Evolutionary conservation across 2,113 vertebrate species (phyloP).

Genomic region (Aegithalos caudatus): DNA sequence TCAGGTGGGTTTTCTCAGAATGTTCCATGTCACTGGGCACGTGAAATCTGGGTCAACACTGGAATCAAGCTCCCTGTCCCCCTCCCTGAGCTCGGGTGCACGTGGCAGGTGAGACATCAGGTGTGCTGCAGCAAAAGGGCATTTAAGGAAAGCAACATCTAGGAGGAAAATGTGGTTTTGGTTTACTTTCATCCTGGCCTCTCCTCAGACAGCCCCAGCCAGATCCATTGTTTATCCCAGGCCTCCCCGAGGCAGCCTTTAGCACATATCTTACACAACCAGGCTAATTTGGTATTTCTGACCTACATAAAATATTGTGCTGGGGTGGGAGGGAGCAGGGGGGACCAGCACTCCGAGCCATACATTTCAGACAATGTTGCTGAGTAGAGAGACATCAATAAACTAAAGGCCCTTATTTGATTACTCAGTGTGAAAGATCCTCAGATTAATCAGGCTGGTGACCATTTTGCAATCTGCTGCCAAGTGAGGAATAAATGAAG

Average conservation of each 20-base stretch:
- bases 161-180: background rate
- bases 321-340: background rate
- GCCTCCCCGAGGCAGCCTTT: background rate
- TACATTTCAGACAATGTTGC: background rate
- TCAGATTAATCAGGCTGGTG: slow-evolving; percentile 1
- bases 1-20: background rate
- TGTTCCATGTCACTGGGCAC: background rate
- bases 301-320: slow-evolving; percentile 15
- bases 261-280: slow-evolving; percentile 34
- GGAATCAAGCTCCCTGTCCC: background rate
- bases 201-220: background rate
- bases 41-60: background rate
- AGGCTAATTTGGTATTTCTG: slow-evolving; percentile 33
- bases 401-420: background rate
- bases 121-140: background rate
- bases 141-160: background rate
- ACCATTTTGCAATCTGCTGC: background rate
- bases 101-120: background rate
- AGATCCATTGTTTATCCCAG: background rate
- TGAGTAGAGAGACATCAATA: background rate
- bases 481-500: background rate
- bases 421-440: background rate
- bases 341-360: background rate
- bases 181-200: background rate
- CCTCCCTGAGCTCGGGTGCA: background rate